Evolutionary conservation across 2,888 invertebrate genomes (phyloP).

Genomic region (Ischnus inquisitorius): DNA sequence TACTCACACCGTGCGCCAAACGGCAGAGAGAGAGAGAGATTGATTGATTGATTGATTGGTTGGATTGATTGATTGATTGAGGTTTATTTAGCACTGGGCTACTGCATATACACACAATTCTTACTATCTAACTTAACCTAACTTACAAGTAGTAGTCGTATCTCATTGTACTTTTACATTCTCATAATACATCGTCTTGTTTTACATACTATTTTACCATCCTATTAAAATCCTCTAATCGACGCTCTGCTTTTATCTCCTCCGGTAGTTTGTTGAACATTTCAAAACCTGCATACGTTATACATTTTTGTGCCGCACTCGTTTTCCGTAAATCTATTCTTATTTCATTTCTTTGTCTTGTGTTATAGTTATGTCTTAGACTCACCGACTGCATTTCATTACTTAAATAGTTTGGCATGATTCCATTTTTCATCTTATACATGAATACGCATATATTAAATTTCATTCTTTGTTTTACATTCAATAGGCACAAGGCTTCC

Average conservation of each 20-base stretch:
- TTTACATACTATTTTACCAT: neutral
- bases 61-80: neutral
- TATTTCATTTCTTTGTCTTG: neutral
- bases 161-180: neutral
- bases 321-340: neutral
- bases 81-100: too few species aligned
- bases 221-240: neutral
- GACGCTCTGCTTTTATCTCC: neutral
- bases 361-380: neutral
- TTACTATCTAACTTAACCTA: too few species aligned
- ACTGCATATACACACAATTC: too few species aligned
- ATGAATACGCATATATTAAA: too few species aligned
- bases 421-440: conserved; percentile 46
- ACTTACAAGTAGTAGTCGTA: too few species aligned
- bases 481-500: neutral
- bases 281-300: neutral
- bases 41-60: too few species aligned
- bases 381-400: conserved; percentile 29
- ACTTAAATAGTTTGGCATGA: conserved; percentile 52
- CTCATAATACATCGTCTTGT: neutral
- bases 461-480: neutral
- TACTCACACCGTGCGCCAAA: too few species aligned
- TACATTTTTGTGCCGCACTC: conserved; percentile 1
- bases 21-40: too few species aligned
- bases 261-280: conserved; percentile 18